These are phyloP conservation scores for Aplidium turbinatum DNA, from an alignment of 23 tunicate genomes.

Conservation along the genomic window DNA sequence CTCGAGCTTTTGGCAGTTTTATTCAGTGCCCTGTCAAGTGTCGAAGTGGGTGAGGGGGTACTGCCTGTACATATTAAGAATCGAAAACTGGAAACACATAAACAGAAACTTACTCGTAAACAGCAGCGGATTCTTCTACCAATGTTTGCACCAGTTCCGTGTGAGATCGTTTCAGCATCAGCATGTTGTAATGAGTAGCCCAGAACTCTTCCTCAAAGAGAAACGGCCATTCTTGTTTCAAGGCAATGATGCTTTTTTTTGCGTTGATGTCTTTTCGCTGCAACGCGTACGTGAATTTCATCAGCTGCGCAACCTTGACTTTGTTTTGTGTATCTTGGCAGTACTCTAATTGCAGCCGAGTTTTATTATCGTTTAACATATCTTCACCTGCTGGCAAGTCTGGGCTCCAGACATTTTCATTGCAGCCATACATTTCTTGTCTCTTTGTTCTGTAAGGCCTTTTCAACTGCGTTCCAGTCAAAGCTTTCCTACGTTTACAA, in stretches of 20 bases:
- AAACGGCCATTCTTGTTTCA: constrained; percentile 14
- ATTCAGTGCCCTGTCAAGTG: too few relatives aligned
- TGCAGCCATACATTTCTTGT: not conserved
- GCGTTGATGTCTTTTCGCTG: not conserved
- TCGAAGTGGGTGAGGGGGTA: too few relatives aligned
- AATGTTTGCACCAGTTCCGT: too few relatives aligned
- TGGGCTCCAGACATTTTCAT: not conserved
- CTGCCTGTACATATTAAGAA: too few relatives aligned
- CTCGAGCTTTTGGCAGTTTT: too few relatives aligned
- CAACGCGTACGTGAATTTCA: constrained; percentile 3
- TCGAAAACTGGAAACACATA: too few relatives aligned
- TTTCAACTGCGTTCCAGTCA: not conserved
- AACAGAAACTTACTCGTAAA: too few relatives aligned
- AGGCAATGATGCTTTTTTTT: not conserved
- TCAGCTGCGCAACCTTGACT: not conserved
- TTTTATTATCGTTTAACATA: too few relatives aligned
- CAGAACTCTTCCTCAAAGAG: not conserved
- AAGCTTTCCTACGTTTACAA: not conserved
- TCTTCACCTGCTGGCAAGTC: too few relatives aligned
- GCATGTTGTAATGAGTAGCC: constrained; percentile 1
- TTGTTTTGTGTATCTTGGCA: not conserved
- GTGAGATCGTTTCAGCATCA: too few relatives aligned
- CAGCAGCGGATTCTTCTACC: too few relatives aligned
- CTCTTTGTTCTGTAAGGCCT: not conserved
- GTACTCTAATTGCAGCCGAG: not conserved